A percentile compares a stretch with the other conserved stretches of the same genome.
Evolutionary conservation across 2,797 vertebrate genomes (phyloP).

Genomic region (Sebastes iracundus): DNA sequence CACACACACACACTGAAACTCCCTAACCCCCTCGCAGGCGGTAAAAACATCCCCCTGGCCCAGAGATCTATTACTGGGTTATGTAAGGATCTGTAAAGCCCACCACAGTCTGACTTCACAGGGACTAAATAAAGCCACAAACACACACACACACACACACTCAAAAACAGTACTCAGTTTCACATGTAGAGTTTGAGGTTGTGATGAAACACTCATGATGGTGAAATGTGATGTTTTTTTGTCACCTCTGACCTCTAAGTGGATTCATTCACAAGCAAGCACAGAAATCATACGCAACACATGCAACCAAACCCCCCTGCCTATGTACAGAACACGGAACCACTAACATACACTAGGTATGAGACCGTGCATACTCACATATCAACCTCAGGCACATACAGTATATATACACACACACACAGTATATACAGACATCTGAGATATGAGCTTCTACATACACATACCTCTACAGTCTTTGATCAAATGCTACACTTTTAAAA

Average conservation of each 20-base stretch:
- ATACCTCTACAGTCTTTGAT: not conserved
- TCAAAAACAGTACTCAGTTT: conserved; percentile 8
- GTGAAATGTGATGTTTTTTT: not conserved
- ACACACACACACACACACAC: not conserved
- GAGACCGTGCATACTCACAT: not conserved
- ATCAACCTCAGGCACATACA: not conserved
- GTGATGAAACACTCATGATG: not conserved
- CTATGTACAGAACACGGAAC: not conserved
- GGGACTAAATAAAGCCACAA: conserved; percentile 62
- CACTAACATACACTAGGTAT: not conserved
- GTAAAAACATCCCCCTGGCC: conserved; percentile 60
- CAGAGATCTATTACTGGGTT: conserved; percentile 70
- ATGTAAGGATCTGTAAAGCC: conserved; percentile 67
- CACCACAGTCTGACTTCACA: conserved; percentile 56
- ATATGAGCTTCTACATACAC: conserved; percentile 3
- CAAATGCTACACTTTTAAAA: not conserved
- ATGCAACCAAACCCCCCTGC: not conserved
- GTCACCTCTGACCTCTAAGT: not conserved
- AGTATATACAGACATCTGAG: conserved; percentile 18
- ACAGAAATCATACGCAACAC: conserved; percentile 1
- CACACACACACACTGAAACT: conserved; percentile 13
- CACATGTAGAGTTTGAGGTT: not conserved
- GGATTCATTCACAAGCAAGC: not conserved
- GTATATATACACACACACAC: not conserved
- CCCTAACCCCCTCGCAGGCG: conserved; percentile 39